Evolutionary conservation across 2,797 vertebrate species (phyloP), one percentile per base, ranked within the genome.

Genomic region (Bradypus variegatus): DNA sequence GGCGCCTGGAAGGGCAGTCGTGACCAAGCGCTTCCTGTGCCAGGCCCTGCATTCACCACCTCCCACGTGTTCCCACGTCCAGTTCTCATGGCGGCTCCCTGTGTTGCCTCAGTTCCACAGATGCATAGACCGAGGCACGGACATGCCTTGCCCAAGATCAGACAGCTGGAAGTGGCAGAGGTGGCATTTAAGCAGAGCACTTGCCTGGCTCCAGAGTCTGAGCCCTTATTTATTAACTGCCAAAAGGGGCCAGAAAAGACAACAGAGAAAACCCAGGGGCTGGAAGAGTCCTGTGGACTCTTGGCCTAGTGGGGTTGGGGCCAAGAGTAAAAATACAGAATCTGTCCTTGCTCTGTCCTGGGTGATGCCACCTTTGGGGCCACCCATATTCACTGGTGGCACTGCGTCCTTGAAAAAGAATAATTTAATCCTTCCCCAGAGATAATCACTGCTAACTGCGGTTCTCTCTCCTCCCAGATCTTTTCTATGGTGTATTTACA

Each of bases 31-130:
- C 33, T 81, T 33, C 60, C 15, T 31, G 76, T 8, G 31, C 19
- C 48, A 14, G 41, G 12, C 69, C 48, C 75, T 36, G 53, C n/a
- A 81, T 48, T n/a, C n/a, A 18, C 21, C 25, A 14, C 25, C 5
- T 9, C 10, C 31, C 14, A 1, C 0, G 3, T 27, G 53, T 18
- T 21, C 45, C 36, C 69, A 1, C 8, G 14, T 1, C 2, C 11
- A 21, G 9, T 29, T 67, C 65, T 76, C 29, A 11, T 2, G 25
- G 15, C 33, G 31, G 72, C 48, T 84, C 36, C 53, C 70, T n/a
- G 85, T 21, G 7, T 58, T 4, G 14, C 31, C 62, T 77, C 23
- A 25, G 38, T 75, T 27, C 62, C 75, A 5, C 60, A 60, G 65
- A 45, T 13, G 2, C 36, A 14, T 31, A n/a, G 29, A 38, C 64